Percentiles rank a stretch among this genome's conserved stretches.
phyloP scores from a whole-genome alignment of 2,888 invertebrate genomes.

The Chymomyza amoena region DNA sequence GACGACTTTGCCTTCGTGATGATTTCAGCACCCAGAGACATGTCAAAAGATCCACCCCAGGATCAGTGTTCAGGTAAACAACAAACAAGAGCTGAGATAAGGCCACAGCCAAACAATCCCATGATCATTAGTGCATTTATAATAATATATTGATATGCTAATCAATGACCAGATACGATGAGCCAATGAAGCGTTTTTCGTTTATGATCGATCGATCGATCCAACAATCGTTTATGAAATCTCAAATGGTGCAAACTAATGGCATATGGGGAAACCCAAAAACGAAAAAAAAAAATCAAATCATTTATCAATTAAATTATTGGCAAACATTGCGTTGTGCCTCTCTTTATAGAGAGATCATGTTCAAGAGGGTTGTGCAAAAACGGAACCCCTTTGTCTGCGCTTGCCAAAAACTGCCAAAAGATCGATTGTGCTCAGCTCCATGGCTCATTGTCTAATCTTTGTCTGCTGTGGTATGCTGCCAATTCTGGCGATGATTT shows the following conservation, averaged over 20 bases:
- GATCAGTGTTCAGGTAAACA: constrained; percentile 37
- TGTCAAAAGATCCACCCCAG: constrained; percentile 1
- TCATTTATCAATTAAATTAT: constrained; percentile 74
- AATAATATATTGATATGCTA: constrained; percentile 68
- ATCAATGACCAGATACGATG: constrained; percentile 48
- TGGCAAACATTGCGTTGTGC: constrained; percentile 70
- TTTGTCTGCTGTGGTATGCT: constrained; percentile 27
- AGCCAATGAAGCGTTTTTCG: constrained; percentile 29
- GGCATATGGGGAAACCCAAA: constrained; percentile 8
- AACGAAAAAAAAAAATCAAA: constrained; percentile 49
- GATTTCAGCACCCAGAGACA: constrained; percentile 67
- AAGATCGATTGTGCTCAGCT: constrained; percentile 56
- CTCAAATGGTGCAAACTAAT: background rate
- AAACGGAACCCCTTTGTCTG: constrained; percentile 15
- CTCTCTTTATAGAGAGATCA: constrained; percentile 39
- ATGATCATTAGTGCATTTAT: constrained; percentile 62
- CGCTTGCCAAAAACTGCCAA: constrained; percentile 51
- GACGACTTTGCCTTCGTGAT: constrained; percentile 46
- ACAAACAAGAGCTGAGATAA: constrained; percentile 33
- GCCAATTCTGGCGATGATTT: constrained; percentile 55
- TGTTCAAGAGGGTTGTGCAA: constrained; percentile 45
- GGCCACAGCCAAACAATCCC: constrained; percentile 61
- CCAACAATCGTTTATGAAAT: background rate
- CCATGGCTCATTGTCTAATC: constrained; percentile 26
- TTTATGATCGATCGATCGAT: constrained; percentile 60